Conservation (phyloP, 1,140 invertebrate genomes). For the Diorhabda carinulata region DNA sequence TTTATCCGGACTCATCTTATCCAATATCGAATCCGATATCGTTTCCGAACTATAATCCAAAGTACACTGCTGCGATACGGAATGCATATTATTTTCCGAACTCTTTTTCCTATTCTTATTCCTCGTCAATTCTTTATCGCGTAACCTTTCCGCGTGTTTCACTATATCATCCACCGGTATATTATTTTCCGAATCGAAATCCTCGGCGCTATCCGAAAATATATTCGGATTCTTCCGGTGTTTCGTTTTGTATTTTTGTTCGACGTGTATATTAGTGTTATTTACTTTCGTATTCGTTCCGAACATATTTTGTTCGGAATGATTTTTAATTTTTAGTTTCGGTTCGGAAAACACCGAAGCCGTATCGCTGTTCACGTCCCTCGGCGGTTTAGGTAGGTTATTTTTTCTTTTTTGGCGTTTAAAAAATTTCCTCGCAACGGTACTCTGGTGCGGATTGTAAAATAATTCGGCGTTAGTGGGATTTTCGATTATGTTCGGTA, state of each 20-base stretch:
- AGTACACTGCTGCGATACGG: slow-evolving; percentile 56
- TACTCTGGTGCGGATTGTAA: slow-evolving; percentile 90
- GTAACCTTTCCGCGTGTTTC: slow-evolving; percentile 42
- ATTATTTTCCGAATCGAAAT: slow-evolving; percentile 46
- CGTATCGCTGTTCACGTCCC: slow-evolving; percentile 56
- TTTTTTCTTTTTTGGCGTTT: slow-evolving; percentile 78
- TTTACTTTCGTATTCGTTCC: slow-evolving; percentile 68
- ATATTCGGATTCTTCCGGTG: slow-evolving; percentile 57
- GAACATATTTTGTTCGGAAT: slow-evolving; percentile 61
- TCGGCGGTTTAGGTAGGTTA: slow-evolving; percentile 63
- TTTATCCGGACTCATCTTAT: slow-evolving; percentile 49
- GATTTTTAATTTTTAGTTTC: slow-evolving; percentile 53
- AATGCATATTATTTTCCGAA: slow-evolving; percentile 51
- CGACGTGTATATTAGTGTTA: slow-evolving; percentile 73
- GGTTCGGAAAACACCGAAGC: slow-evolving; percentile 53
- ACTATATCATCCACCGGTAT: slow-evolving; percentile 43
- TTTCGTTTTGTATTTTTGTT: slow-evolving; percentile 47
- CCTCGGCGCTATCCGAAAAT: slow-evolving; percentile 55
- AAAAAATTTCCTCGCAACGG: slow-evolving; percentile 87
- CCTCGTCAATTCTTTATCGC: slow-evolving; percentile 35
- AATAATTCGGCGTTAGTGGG: slow-evolving; percentile 66
- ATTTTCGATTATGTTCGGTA: slow-evolving; percentile 64
- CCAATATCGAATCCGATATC: slow-evolving; percentile 64
- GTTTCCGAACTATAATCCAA: slow-evolving; percentile 70
- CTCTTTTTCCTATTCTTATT: slow-evolving; percentile 49